Conservation (phyloP, 2,888 invertebrate species). For the Microchrysa polita region DNA sequence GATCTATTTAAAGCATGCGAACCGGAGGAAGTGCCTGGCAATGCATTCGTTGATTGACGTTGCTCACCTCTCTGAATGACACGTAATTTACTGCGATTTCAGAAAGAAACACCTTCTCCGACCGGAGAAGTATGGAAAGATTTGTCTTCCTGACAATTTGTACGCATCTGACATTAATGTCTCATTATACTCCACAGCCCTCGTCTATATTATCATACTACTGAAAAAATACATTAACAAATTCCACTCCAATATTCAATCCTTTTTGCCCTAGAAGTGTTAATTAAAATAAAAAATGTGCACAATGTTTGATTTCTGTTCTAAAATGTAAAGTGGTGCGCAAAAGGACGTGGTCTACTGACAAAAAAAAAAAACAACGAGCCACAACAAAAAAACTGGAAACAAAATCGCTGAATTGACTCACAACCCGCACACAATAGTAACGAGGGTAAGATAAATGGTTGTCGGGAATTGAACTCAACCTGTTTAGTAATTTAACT, state of each 20-base stretch:
- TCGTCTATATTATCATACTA: too few relatives aligned
- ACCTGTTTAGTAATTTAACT: conserved; percentile 35
- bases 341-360: neutral
- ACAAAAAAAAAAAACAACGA: neutral
- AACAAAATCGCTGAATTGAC: conserved; percentile 24
- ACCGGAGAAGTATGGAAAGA: too few relatives aligned
- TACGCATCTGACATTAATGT: too few relatives aligned
- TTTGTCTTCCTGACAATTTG: too few relatives aligned
- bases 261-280: neutral
- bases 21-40: too few relatives aligned
- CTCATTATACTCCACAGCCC: too few relatives aligned
- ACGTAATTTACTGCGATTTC: too few relatives aligned
- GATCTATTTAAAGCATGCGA: too few relatives aligned
- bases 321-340: neutral
- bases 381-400: neutral
- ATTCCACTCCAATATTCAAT: neutral
- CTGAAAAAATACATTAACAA: neutral
- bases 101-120: too few relatives aligned
- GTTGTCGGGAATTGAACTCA: conserved; percentile 35
- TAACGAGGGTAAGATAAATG: conserved; percentile 37
- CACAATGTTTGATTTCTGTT: conserved; percentile 32
- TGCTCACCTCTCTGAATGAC: too few relatives aligned
- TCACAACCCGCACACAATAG: neutral
- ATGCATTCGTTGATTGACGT: too few relatives aligned
- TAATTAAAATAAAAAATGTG: conserved; percentile 36